Conservation (phyloP, 1,140 invertebrate genomes). For the Zaprionus africanus region DNA sequence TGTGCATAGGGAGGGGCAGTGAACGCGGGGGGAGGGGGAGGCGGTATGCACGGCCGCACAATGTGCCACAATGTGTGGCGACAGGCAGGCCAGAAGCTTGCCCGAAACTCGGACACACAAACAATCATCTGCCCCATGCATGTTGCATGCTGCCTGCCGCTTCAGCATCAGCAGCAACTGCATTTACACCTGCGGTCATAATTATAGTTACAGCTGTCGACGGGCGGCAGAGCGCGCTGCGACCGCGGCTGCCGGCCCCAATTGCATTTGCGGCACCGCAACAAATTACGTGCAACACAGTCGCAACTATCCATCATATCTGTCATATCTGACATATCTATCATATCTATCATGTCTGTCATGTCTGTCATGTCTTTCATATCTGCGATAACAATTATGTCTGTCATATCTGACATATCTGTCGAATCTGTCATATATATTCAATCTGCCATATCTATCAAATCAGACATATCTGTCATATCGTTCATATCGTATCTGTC, state of each 20-base stretch:
- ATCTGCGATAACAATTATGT: no score
- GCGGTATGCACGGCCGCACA: neutral
- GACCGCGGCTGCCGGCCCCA: neutral
- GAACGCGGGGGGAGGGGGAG: neutral
- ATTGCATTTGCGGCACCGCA: neutral
- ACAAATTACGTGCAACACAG: constrained; percentile 1
- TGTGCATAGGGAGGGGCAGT: neutral
- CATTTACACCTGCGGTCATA: constrained; percentile 11
- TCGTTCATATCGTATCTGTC: no score
- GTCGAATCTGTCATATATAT: no score
- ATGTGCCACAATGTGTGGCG: constrained; percentile 1
- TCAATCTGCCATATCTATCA: no score
- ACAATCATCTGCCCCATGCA: neutral
- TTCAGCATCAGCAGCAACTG: neutral
- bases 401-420: no score
- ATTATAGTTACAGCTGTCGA: constrained; percentile 6
- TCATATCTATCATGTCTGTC: no score
- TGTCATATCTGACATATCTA: no score
- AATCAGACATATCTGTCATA: no score
- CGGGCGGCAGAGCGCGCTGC: no score
- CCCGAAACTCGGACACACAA: neutral
- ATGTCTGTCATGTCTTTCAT: no score
- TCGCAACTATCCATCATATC: neutral
- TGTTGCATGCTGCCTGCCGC: neutral
- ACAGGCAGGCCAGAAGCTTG: neutral